Conservation (phyloP, 2,888 invertebrate genomes). For the Oligia strigilis region DNA sequence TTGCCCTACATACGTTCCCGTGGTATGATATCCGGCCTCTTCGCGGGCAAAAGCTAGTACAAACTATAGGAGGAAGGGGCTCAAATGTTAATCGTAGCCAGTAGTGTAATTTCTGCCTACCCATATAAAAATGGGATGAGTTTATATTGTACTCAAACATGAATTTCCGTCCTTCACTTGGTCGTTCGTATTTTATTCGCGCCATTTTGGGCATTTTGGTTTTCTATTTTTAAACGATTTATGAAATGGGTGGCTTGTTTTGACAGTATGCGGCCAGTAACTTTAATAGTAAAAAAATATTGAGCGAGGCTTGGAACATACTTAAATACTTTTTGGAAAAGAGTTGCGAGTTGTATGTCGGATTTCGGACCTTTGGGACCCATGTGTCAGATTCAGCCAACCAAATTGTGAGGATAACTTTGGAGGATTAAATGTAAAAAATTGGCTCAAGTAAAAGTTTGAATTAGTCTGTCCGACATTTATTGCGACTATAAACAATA, state of each 20-base stretch:
- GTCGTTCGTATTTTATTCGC: conserved; percentile 30
- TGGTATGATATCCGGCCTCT: no score
- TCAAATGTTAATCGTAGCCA: background rate
- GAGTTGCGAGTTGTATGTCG: conserved; percentile 13
- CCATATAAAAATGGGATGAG: background rate
- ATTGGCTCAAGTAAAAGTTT: background rate
- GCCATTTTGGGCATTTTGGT: conserved; percentile 12
- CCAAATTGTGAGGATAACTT: conserved; percentile 17
- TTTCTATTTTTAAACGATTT: conserved; percentile 39
- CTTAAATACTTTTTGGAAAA: conserved; percentile 20
- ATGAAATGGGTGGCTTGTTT: conserved; percentile 25
- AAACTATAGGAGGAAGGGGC: background rate
- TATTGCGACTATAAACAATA: background rate
- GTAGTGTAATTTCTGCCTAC: background rate
- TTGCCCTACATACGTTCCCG: no score
- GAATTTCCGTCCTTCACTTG: background rate
- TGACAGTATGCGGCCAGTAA: conserved; percentile 30
- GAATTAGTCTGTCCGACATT: background rate
- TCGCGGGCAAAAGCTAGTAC: background rate
- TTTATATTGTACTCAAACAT: background rate
- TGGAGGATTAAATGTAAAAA: conserved; percentile 8
- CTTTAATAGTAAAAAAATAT: conserved; percentile 24
- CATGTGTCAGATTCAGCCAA: conserved; percentile 20
- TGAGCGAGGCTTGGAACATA: background rate
- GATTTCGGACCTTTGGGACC: conserved; percentile 10